Evolutionary conservation across 1,140 invertebrate genomes (phyloP).

Genomic region (Samia ricini): DNA sequence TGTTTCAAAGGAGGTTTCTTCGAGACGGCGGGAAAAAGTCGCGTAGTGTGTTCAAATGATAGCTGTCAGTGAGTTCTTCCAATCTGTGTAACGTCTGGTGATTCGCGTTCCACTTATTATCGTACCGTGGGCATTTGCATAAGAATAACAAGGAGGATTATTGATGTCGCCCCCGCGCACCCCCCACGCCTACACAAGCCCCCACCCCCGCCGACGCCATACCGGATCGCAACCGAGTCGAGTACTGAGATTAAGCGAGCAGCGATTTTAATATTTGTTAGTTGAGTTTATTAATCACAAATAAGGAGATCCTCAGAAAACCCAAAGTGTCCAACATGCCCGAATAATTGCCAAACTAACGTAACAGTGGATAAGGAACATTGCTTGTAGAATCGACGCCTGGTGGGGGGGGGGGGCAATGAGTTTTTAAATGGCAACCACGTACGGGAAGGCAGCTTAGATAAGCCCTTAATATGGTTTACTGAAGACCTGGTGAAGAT

Average conservation of each 20-base stretch:
- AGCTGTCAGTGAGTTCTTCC: conserved; percentile 56
- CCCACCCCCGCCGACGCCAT: conserved; percentile 15
- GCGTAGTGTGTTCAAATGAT: conserved; percentile 20
- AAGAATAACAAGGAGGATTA: conserved; percentile 76
- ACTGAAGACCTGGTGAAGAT: too few relatives aligned
- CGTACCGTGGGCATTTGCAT: conserved; percentile 70
- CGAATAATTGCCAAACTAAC: too few relatives aligned
- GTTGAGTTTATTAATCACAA: too few relatives aligned
- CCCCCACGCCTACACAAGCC: conserved; percentile 17
- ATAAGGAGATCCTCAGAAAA: too few relatives aligned
- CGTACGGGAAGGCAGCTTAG: too few relatives aligned
- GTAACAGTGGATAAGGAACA: too few relatives aligned
- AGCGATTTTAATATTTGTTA: neutral
- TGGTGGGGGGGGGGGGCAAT: too few relatives aligned
- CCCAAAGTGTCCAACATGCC: too few relatives aligned
- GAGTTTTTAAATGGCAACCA: too few relatives aligned
- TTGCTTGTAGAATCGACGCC: too few relatives aligned
- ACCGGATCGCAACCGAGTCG: conserved; percentile 3
- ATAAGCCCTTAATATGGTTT: too few relatives aligned
- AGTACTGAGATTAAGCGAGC: conserved; percentile 2
- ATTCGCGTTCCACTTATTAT: conserved; percentile 74
- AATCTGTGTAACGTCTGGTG: conserved; percentile 70
- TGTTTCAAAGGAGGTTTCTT: neutral
- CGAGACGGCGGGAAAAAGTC: conserved; percentile 2
- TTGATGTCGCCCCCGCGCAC: conserved; percentile 53